Percentiles rank a stretch among this genome's conserved stretches.
Conservation (phyloP, 2,888 invertebrate genomes). For the Clanis bilineata region DNA sequence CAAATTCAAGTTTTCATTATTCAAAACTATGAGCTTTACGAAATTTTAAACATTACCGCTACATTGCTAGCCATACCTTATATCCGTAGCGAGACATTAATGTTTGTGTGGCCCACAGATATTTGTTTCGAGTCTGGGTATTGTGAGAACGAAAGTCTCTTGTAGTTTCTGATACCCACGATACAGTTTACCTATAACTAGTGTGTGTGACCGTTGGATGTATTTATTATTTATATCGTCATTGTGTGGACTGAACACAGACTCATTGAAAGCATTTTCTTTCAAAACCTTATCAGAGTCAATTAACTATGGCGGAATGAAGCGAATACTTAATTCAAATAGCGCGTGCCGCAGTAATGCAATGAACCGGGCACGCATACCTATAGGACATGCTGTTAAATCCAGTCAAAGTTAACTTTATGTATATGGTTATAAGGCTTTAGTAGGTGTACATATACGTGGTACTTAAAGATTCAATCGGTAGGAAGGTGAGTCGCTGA, state of each 20-base stretch:
- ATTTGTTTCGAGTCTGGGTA: too few species aligned
- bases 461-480: constrained; percentile 13
- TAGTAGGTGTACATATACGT: not conserved
- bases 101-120: too few species aligned
- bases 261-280: not conserved
- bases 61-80: too few species aligned
- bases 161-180: too few species aligned
- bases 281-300: constrained; percentile 1
- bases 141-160: too few species aligned
- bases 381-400: not conserved
- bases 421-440: not conserved
- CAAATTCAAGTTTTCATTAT: too few species aligned
- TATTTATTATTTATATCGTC: too few species aligned
- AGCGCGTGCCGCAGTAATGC: constrained; percentile 10
- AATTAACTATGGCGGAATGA: not conserved
- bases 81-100: too few species aligned
- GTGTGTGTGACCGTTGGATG: too few species aligned
- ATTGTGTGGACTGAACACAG: not conserved
- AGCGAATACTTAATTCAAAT: constrained; percentile 7
- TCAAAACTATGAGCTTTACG: too few species aligned
- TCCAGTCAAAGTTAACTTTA: not conserved
- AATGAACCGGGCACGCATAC: not conserved
- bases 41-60: too few species aligned
- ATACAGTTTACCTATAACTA: too few species aligned
- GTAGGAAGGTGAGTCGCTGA: constrained; percentile 23